A percentile compares a stretch with the other conserved stretches of the same genome.
These are phyloP conservation scores for Drosophila pruinosa DNA, from an alignment of 1,140 invertebrate genomes.

Conservation along the genomic window DNA sequence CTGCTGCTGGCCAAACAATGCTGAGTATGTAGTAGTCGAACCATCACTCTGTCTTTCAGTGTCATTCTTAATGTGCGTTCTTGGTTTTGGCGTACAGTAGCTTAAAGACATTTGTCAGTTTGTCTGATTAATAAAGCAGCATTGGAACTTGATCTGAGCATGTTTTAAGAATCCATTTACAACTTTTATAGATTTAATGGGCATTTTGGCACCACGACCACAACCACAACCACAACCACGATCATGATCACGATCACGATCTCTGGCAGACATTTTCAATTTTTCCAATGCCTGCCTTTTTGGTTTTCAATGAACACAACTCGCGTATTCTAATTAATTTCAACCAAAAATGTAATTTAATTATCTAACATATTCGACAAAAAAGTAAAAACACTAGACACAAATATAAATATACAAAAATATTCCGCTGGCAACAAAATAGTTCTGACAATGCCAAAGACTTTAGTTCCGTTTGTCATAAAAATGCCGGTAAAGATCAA, in stretches of 20 bases:
- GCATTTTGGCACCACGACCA: slow-evolving; percentile 35
- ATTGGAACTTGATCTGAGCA: slow-evolving; percentile 30
- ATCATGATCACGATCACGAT: neutral
- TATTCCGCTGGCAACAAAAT: slow-evolving; percentile 19
- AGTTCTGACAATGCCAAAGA: slow-evolving; percentile 30
- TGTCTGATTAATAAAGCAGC: slow-evolving; percentile 27
- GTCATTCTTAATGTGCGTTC: slow-evolving; percentile 8
- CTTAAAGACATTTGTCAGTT: slow-evolving; percentile 38
- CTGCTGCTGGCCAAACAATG: neutral
- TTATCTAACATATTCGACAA: slow-evolving; percentile 14
- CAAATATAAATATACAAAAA: slow-evolving; percentile 8
- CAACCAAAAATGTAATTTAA: slow-evolving; percentile 38
- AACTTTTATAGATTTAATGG: slow-evolving; percentile 40
- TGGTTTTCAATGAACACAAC: slow-evolving; percentile 4
- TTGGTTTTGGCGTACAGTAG: slow-evolving; percentile 29
- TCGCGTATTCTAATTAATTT: slow-evolving; percentile 39
- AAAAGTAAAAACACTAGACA: neutral
- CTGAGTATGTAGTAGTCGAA: slow-evolving; percentile 28
- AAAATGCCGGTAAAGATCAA: slow-evolving; percentile 31
- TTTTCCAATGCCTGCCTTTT: slow-evolving; percentile 21
- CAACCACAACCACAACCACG: neutral
- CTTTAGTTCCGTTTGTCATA: slow-evolving; percentile 47
- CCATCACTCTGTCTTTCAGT: neutral
- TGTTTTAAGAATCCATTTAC: slow-evolving; percentile 43
- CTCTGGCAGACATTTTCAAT: slow-evolving; percentile 17